Evolutionary conservation across 1,140 invertebrate species (phyloP).

Genomic region (Chelonus insularis): DNA sequence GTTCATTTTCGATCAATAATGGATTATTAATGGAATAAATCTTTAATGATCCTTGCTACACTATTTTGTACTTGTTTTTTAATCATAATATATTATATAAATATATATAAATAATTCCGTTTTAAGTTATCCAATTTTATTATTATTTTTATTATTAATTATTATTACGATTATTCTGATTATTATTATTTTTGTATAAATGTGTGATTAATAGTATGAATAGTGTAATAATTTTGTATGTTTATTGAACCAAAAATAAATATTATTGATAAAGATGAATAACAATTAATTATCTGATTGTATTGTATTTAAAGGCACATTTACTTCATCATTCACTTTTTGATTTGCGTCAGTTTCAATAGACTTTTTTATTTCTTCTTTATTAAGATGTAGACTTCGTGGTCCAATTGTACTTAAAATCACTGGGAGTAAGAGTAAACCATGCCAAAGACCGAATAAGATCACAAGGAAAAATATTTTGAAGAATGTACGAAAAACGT

Average conservation of each 20-base stretch:
- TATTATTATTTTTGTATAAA: slow-evolving; percentile 60
- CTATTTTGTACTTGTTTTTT: slow-evolving; percentile 56
- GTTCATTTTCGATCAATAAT: no score
- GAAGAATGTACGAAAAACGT: slow-evolving; percentile 80
- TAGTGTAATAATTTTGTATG: slow-evolving; percentile 62
- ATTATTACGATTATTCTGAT: slow-evolving; percentile 28
- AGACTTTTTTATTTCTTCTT: slow-evolving; percentile 25
- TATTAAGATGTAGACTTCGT: slow-evolving; percentile 36
- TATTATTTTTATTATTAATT: slow-evolving; percentile 34
- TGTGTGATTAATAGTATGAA: slow-evolving; percentile 60
- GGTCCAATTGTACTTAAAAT: slow-evolving; percentile 75
- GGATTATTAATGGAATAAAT: no score
- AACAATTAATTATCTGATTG: slow-evolving; percentile 24
- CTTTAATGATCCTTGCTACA: no score
- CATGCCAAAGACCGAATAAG: slow-evolving; percentile 75
- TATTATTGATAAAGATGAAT: slow-evolving; percentile 57
- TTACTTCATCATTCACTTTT: slow-evolving; percentile 6
- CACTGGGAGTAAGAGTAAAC: slow-evolving; percentile 75
- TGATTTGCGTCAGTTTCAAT: background rate
- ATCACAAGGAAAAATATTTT: slow-evolving; percentile 80
- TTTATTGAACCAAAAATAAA: slow-evolving; percentile 63
- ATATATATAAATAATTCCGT: slow-evolving; percentile 45
- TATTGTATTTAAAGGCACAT: slow-evolving; percentile 25
- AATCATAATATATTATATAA: no score
- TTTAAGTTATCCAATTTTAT: slow-evolving; percentile 49